Base-by-base conservation (phyloP, 2,797 vertebrate species). In the Chromis chromis region DNA sequence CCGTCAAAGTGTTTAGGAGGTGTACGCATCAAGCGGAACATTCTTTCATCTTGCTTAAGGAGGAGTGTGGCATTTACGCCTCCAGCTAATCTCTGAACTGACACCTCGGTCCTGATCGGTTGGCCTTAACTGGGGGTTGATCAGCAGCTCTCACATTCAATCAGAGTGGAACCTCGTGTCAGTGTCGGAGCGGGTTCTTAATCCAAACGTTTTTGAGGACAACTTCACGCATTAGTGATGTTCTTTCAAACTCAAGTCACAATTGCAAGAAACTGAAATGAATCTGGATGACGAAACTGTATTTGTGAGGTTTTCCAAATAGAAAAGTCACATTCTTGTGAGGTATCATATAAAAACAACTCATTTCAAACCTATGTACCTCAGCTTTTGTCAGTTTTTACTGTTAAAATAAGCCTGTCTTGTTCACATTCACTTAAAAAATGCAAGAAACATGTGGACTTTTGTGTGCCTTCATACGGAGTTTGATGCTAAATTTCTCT, bases 1-100 rank as follows among this genome's bases (percentile, higher is more conserved):
- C 78, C 83, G 86, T 93, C 90, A 92, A 60, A 83, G 79, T 85
- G 83, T 85, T 90, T 82, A 87, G 79, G 83, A 74, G 83, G 76
- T 69, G 79, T 79, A 74, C 55, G 42, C 60, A 83, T 86, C 84
- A 87, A 86, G 90, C 84, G 78, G 78, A 90, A 91, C 88, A 74
- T 81, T 90, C 90, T 92, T 93, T 92, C 91, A 92, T 92, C 90
- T 90, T 10, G 64, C 83, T 87, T 84, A 74, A 89, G 84, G 87
- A 85, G 86, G 83, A 89, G 82, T 39, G 82, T 72, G 85, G 81
- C 81, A 72, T 88, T 88, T 40, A 71, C 60, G 74, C 79, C 57
- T 74, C 50, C 78, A 76, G 88, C 82, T 89, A 90, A 90, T 87
- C 92, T 82, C 78, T 55, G 69, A 65, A 65, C 54, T 83, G 86